Percentiles rank a stretch among this genome's conserved stretches.
Evolutionary conservation across 2,888 invertebrate genomes (phyloP).

Genomic region (Rhamnusium bicolor): DNA sequence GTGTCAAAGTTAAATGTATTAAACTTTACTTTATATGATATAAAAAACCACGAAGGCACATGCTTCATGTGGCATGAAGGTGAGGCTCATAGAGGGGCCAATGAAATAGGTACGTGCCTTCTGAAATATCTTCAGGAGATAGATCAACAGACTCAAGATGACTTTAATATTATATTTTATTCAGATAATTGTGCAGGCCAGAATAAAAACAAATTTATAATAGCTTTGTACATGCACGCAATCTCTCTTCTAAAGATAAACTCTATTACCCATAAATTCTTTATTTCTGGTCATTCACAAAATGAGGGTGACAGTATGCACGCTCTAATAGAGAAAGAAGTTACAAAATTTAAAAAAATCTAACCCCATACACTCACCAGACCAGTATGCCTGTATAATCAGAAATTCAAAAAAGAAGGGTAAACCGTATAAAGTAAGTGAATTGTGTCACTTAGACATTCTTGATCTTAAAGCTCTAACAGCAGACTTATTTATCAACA

Average conservation of each 20-base stretch:
- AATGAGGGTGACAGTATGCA: neutral
- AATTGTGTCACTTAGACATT: neutral
- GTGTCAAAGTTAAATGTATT: too few species aligned
- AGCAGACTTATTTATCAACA: neutral
- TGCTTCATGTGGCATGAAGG: neutral
- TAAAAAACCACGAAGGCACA: neutral
- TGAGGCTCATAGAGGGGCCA: neutral
- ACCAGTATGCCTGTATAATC: neutral
- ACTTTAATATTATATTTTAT: neutral
- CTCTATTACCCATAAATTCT: neutral
- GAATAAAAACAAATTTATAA: too few species aligned
- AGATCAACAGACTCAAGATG: neutral
- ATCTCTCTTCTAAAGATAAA: neutral
- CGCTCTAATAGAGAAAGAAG: neutral
- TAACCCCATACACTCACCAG: neutral
- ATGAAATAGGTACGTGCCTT: slow-evolving; percentile 1
- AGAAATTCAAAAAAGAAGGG: neutral
- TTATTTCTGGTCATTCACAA: neutral
- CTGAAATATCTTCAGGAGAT: too few species aligned
- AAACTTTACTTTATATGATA: neutral
- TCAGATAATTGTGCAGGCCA: neutral
- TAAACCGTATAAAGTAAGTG: neutral
- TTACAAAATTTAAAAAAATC: neutral
- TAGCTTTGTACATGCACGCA: neutral
- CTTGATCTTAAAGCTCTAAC: neutral